Percentiles rank a stretch among this genome's conserved stretches.
phyloP scores from a whole-genome alignment of 2,888 invertebrate species.

The Euproctis similis region DNA sequence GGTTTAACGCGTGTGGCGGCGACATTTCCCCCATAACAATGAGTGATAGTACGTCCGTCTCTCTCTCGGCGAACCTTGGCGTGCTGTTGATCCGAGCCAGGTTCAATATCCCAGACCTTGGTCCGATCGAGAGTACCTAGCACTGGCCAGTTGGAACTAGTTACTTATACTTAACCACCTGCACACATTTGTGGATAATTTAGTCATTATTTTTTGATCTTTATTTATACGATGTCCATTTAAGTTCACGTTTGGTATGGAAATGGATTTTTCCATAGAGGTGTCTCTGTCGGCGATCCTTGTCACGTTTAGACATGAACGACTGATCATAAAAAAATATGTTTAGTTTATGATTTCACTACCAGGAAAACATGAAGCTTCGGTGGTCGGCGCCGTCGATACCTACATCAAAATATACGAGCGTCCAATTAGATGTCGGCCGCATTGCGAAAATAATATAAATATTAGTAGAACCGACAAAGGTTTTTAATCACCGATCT shows the following conservation, averaged over 20 bases:
- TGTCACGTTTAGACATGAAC: slow-evolving; percentile 61
- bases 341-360: slow-evolving; percentile 60
- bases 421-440: slow-evolving; percentile 72
- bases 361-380: slow-evolving; percentile 70
- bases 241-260: not conserved
- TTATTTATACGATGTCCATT: slow-evolving; percentile 3
- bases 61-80: slow-evolving; percentile 61
- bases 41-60: slow-evolving; percentile 69
- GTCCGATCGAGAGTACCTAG: slow-evolving; percentile 58
- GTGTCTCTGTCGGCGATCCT: slow-evolving; percentile 42
- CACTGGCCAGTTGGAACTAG: slow-evolving; percentile 65
- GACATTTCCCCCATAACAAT: slow-evolving; percentile 70
- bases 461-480: slow-evolving; percentile 77
- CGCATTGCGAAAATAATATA: slow-evolving; percentile 72
- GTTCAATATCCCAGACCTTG: slow-evolving; percentile 76
- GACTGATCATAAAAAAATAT: slow-evolving; percentile 59
- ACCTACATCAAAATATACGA: slow-evolving; percentile 59
- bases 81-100: slow-evolving; percentile 64
- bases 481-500: slow-evolving; percentile 75
- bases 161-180: slow-evolving; percentile 57
- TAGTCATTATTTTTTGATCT: slow-evolving; percentile 51
- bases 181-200: slow-evolving; percentile 55
- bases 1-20: slow-evolving; percentile 58
- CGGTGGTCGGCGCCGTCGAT: slow-evolving; percentile 54
- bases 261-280: slow-evolving; percentile 44